phyloP scores from a whole-genome alignment of 2,888 invertebrate species.

The Cyaniris semiargus region DNA sequence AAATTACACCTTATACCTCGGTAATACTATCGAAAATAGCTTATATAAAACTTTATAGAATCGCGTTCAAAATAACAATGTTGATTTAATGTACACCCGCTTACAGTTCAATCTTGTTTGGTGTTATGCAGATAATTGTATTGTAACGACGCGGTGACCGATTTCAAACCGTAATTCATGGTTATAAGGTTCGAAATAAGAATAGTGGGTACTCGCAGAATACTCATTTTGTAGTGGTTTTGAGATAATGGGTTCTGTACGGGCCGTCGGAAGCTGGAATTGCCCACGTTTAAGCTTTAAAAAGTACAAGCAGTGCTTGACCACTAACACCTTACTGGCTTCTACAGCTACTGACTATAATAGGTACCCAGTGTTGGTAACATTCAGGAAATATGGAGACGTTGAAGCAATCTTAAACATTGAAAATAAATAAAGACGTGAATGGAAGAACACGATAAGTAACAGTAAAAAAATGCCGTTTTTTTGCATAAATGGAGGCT shows the following conservation, averaged over 20 bases:
- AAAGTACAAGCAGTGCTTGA: slow-evolving; percentile 44
- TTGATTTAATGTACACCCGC: slow-evolving; percentile 44
- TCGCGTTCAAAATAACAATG: slow-evolving; percentile 41
- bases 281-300: slow-evolving; percentile 48
- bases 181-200: slow-evolving; percentile 38
- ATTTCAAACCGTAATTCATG: slow-evolving; percentile 40
- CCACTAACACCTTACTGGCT: not conserved
- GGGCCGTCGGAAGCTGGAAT: slow-evolving; percentile 50
- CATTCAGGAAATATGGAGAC: no score
- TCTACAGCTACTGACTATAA: no score
- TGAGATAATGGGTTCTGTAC: slow-evolving; percentile 78
- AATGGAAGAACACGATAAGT: no score
- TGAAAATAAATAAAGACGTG: no score
- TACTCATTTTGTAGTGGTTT: slow-evolving; percentile 75
- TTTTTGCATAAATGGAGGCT: no score
- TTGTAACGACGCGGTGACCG: slow-evolving; percentile 32
- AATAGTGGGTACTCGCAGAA: slow-evolving; percentile 55
- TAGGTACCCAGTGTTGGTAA: no score
- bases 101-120: slow-evolving; percentile 52
- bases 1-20: slow-evolving; percentile 42
- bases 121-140: slow-evolving; percentile 46
- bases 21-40: slow-evolving; percentile 23
- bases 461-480: no score
- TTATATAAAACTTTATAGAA: slow-evolving; percentile 16
- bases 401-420: no score